Conservation (phyloP, 2,113 vertebrate genomes). For the Triplophysa rosa region DNA sequence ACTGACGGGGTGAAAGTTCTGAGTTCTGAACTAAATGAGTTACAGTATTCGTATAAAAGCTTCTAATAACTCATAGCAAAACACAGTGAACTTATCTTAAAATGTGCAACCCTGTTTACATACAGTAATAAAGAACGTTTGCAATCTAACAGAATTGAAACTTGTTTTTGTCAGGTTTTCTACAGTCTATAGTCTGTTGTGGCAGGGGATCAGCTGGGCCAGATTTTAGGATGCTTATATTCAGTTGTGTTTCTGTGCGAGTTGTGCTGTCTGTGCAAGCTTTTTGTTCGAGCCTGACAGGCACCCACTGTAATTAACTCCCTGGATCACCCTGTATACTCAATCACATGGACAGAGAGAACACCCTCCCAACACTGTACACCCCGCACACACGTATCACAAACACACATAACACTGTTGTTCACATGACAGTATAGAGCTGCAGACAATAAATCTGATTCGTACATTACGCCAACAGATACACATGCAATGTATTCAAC, state of each 20-base stretch:
- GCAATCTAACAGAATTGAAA: too few relatives aligned
- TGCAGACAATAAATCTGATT: constrained; percentile 13
- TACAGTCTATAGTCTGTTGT: constrained; percentile 27
- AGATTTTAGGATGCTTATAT: constrained; percentile 61
- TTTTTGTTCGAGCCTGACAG: constrained; percentile 76
- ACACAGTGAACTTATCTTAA: too few relatives aligned
- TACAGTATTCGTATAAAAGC: too few relatives aligned
- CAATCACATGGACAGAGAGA: constrained; percentile 68
- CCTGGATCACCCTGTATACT: constrained; percentile 74
- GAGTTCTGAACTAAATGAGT: background rate
- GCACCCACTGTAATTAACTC: constrained; percentile 77
- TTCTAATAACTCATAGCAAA: too few relatives aligned
- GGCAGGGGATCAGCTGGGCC: constrained; percentile 49
- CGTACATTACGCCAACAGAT: too few relatives aligned
- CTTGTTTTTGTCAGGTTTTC: background rate
- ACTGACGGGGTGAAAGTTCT: constrained; percentile 12
- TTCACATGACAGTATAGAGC: constrained; percentile 44
- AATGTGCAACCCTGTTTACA: too few relatives aligned
- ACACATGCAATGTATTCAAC: background rate
- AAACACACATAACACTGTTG: constrained; percentile 56
- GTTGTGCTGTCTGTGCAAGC: constrained; percentile 77
- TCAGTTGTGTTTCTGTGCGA: constrained; percentile 69
- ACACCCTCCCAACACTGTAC: constrained; percentile 20
- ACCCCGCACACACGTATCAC: constrained; percentile 60
- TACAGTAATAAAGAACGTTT: too few relatives aligned